Conservation (phyloP, 2,113 vertebrate genomes). For the Ranitomeya imitator region DNA sequence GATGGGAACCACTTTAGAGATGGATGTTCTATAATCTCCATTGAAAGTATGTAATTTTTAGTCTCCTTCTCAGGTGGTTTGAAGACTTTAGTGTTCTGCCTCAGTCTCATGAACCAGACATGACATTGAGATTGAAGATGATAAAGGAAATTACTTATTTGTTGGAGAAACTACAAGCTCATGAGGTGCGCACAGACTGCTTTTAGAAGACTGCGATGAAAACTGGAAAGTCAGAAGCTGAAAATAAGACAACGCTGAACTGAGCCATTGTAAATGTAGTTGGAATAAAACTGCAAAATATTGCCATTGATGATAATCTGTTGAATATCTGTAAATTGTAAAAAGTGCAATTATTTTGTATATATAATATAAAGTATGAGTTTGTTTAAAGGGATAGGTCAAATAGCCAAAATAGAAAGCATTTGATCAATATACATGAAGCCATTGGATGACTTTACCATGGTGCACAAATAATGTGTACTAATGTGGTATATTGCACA, state of each 20-base stretch:
- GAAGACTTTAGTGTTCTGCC: conserved; percentile 43
- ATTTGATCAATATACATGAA: conserved; percentile 44
- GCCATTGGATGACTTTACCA: conserved; percentile 25
- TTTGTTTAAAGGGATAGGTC: conserved; percentile 55
- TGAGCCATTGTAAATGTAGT: conserved; percentile 79
- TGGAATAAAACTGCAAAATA: conserved; percentile 63
- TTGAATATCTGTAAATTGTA: conserved; percentile 77
- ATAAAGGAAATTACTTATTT: conserved; percentile 32
- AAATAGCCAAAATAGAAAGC: conserved; percentile 30
- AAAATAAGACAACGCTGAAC: conserved; percentile 69
- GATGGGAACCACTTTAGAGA: background rate
- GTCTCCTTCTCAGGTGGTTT: conserved; percentile 57
- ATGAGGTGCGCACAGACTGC: background rate
- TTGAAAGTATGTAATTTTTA: conserved; percentile 50
- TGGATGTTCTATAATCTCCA: background rate
- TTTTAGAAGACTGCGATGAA: background rate
- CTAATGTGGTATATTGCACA: background rate
- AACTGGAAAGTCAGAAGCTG: conserved; percentile 31
- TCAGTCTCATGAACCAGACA: conserved; percentile 28
- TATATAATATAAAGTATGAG: conserved; percentile 62
- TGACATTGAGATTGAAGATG: conserved; percentile 28
- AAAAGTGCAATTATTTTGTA: conserved; percentile 79
- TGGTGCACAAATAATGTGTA: conserved; percentile 27
- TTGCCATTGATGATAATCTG: conserved; percentile 77
- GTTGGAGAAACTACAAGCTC: background rate